phyloP scores from a whole-genome alignment of 2,888 invertebrate species.

The Drosophila mercatorum region DNA sequence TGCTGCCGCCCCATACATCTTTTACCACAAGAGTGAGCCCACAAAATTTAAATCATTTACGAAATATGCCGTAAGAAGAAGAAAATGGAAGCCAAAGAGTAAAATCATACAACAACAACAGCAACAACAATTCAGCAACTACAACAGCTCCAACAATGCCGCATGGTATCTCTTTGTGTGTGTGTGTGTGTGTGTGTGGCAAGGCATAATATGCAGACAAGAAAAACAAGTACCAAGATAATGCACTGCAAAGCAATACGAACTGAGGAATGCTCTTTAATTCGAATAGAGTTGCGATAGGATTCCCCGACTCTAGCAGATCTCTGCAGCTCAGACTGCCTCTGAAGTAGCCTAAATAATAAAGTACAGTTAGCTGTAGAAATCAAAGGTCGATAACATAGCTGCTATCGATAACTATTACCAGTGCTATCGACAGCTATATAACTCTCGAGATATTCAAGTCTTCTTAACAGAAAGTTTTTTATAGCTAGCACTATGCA shows the following conservation, averaged over 20 bases:
- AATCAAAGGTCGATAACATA: neutral
- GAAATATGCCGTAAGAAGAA: conserved; percentile 58
- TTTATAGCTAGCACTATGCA: accelerated
- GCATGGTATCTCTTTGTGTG: conserved; percentile 1
- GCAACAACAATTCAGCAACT: conserved; percentile 18
- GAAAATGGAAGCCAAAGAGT: conserved; percentile 69
- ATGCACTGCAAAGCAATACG: conserved; percentile 6
- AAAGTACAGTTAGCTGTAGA: neutral
- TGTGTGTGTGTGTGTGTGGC: conserved; percentile 16
- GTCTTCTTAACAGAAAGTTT: no score
- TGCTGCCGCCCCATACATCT: neutral
- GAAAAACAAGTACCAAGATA: conserved; percentile 20
- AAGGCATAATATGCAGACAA: conserved; percentile 30
- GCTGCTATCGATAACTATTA: neutral
- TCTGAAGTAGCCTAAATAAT: neutral
- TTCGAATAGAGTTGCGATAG: no score
- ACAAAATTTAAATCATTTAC: conserved; percentile 69
- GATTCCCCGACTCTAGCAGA: neutral
- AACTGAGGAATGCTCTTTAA: conserved; percentile 3
- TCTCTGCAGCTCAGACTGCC: no score
- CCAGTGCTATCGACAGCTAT: neutral
- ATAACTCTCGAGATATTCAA: neutral
- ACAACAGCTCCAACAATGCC: conserved; percentile 38
- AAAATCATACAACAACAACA: conserved; percentile 55
- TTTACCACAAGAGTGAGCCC: conserved; percentile 19